A percentile compares a stretch with the other conserved stretches of the same genome.
These are phyloP conservation scores for Aspidiotus destructor DNA, from an alignment of 2,888 invertebrate genomes.

Conservation along the genomic window DNA sequence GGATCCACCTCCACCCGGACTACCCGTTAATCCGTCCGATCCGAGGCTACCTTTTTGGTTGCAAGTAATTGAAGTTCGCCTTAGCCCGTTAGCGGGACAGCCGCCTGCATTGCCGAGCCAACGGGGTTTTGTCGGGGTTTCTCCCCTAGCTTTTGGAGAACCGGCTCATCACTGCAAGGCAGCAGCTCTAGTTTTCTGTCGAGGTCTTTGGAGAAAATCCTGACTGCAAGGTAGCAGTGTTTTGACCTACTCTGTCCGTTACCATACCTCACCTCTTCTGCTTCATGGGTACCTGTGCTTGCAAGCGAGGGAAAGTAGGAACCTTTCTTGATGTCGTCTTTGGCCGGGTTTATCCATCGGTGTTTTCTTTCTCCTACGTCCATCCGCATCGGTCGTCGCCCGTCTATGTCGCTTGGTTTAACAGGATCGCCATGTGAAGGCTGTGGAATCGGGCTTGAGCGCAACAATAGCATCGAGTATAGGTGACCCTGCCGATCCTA, in stretches of 20 bases:
- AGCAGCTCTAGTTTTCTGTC: not conserved
- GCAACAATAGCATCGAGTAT: too few species aligned
- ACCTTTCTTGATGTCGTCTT: not conserved
- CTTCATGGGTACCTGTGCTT: not conserved
- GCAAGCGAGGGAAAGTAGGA: not conserved
- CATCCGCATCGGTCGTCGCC: too few species aligned
- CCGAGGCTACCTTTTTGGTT: not conserved
- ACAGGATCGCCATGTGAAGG: too few species aligned
- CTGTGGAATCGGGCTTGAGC: too few species aligned
- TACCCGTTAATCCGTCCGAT: not conserved
- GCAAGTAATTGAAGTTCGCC: not conserved
- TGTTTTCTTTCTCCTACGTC: not conserved
- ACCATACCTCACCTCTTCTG: not conserved
- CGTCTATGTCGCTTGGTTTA: too few species aligned
- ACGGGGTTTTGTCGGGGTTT: not conserved
- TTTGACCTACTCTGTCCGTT: not conserved
- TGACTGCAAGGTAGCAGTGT: not conserved
- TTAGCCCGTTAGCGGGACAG: not conserved
- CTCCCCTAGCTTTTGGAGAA: not conserved
- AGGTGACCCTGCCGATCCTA: too few species aligned
- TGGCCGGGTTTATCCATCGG: conserved; percentile 1
- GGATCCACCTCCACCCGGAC: not conserved
- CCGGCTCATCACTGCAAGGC: not conserved
- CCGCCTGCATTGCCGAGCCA: not conserved
- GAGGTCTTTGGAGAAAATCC: not conserved